Evolutionary conservation across 1,140 invertebrate genomes (phyloP), one percentile per base, ranked within the genome.

Genomic region (Aphelenchoides fujianensis): DNA sequence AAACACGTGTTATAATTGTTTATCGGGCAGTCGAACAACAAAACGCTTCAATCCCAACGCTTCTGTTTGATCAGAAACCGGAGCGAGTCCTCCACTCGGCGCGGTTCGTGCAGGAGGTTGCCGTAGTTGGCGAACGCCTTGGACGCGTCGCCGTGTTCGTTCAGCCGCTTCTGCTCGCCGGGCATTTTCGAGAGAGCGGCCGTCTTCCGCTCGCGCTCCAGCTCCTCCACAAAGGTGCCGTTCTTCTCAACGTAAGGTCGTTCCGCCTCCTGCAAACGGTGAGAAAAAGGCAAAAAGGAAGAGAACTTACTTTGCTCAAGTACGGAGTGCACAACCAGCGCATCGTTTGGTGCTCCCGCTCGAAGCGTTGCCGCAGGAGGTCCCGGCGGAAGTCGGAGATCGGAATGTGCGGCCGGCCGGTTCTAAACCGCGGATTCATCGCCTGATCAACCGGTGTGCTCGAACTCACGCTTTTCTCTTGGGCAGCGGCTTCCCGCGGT

Each of bases 1-100:
- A n/a, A n/a, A n/a, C n/a, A n/a, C n/a, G n/a, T n/a, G n/a, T n/a
- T n/a, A n/a, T n/a, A n/a, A n/a, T n/a, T n/a, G 23, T 48, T 48
- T 48, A 48, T 48, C 23, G 12, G 23, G 23, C 12, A 48, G 12
- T 73, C 63, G 32, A 30, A 31, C 9, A 57, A 70, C 31, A n/a
- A n/a, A n/a, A n/a, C n/a, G n/a, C n/a, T n/a, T n/a, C 62, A 81
- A 61, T 84, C 80, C 80, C 80, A 82, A 73, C 82, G 69, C 32
- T 80, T 74, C 41, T 75, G 69, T 35, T 74, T 62, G 19, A 82
- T 72, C n/a, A 82, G 59, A 2, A 63, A 57, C 16, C 70, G 36
- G n/a, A 82, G 55, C 7, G 76, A 69, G 36, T 84, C 82, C 69
- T 82, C 80, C n/a, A 82, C 74, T 19, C 82, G 79, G 27, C 80